Percentiles rank a stretch among this genome's conserved stretches.
Conservation (phyloP, 1,140 invertebrate species). For the Drosophila ohnishii region DNA sequence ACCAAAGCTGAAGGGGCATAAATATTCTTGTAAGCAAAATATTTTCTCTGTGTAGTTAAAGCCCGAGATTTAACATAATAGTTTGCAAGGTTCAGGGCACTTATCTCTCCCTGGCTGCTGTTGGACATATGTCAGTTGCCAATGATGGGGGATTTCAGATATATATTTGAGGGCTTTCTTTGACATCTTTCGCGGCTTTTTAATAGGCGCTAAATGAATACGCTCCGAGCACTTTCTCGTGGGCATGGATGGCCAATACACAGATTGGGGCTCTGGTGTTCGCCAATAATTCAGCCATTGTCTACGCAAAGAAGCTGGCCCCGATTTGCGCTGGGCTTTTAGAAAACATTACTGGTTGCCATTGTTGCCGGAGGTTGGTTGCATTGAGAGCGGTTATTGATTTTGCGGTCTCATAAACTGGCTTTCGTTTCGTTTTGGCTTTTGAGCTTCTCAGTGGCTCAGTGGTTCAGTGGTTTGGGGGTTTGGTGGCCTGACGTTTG, state of each 20-base stretch:
- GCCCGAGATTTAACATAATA: slow-evolving; percentile 45
- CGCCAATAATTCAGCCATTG: slow-evolving; percentile 37
- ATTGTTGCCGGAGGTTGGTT: slow-evolving; percentile 44
- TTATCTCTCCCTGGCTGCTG: slow-evolving; percentile 20
- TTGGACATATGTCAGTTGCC: slow-evolving; percentile 52
- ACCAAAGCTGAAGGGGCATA: neutral
- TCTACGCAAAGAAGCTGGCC: slow-evolving; percentile 51
- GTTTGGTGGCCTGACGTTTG: slow-evolving; percentile 21
- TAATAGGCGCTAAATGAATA: slow-evolving; percentile 56
- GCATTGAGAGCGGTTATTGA: slow-evolving; percentile 69
- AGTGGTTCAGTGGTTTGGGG: slow-evolving; percentile 47
- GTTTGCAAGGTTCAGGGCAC: slow-evolving; percentile 15
- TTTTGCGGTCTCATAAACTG: slow-evolving; percentile 72
- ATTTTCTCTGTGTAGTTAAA: slow-evolving; percentile 3
- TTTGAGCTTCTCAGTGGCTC: slow-evolving; percentile 59
- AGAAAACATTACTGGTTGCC: slow-evolving; percentile 45
- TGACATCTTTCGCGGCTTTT: slow-evolving; percentile 43
- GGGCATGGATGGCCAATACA: slow-evolving; percentile 22
- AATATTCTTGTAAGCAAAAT: neutral
- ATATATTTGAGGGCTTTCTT: slow-evolving; percentile 51
- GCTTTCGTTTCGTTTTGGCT: slow-evolving; percentile 71
- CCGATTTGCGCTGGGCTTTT: slow-evolving; percentile 32
- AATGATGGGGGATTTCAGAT: slow-evolving; percentile 26
- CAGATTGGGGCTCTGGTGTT: neutral
- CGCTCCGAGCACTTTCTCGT: slow-evolving; percentile 62